A percentile compares a stretch with the other conserved stretches of the same genome.
phyloP scores from a whole-genome alignment of 2,888 invertebrate species.

The Anaspis maculata region DNA sequence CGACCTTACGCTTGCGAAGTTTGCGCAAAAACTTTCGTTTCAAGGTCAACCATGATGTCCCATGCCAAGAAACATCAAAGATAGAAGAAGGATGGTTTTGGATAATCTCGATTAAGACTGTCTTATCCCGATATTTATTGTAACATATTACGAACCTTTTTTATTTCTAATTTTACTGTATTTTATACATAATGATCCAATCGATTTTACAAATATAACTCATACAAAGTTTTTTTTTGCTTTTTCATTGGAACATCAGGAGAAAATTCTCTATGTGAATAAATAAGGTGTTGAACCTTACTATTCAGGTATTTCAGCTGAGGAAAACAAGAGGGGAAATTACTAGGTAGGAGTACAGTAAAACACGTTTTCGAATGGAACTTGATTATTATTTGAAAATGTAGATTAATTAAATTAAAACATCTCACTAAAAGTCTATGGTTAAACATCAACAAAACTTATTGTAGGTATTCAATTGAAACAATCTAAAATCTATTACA shows the following conservation, averaged over 20 bases:
- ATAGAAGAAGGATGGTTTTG: conserved; percentile 4
- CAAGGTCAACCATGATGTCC: conserved; percentile 51
- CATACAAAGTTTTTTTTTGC: too few relatives aligned
- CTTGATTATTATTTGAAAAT: conserved; percentile 38
- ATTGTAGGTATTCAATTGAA: conserved; percentile 40
- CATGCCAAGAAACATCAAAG: conserved; percentile 47
- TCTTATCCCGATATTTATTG: too few relatives aligned
- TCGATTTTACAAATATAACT: too few relatives aligned
- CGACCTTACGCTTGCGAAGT: conserved; percentile 53
- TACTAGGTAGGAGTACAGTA: too few relatives aligned
- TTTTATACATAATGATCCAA: too few relatives aligned
- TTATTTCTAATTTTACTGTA: too few relatives aligned
- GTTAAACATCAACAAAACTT: conserved; percentile 43
- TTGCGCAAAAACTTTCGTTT: conserved; percentile 50
- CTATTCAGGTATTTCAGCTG: too few relatives aligned
- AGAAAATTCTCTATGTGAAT: too few relatives aligned
- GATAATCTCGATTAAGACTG: conserved; percentile 10
- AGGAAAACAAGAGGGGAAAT: too few relatives aligned
- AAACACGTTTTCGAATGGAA: conserved; percentile 27
- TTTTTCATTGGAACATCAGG: too few relatives aligned
- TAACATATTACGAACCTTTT: too few relatives aligned
- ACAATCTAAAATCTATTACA: conserved; percentile 42
- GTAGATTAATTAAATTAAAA: conserved; percentile 41
- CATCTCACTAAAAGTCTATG: conserved; percentile 43
- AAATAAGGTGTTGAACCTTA: too few relatives aligned